Conservation (phyloP, 2,888 invertebrate genomes). For the Microdon myrmicae region DNA sequence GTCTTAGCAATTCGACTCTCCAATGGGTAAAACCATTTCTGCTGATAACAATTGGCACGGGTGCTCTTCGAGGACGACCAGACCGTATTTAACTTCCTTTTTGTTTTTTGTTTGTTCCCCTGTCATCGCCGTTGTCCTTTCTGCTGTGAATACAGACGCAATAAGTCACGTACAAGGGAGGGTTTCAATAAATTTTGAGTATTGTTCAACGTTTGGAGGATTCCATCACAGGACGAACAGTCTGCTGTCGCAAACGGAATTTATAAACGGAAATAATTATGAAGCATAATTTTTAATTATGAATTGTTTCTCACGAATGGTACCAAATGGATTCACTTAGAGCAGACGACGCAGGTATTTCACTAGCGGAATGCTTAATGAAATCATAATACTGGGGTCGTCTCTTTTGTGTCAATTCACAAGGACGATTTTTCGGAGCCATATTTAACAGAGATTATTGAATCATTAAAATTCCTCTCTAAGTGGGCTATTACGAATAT, state of each 20-base stretch:
- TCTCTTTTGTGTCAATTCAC: no score
- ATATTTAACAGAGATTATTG: constrained; percentile 32
- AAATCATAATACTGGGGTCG: constrained; percentile 47
- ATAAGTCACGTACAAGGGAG: constrained; percentile 32
- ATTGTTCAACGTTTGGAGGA: constrained; percentile 33
- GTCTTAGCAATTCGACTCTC: constrained; percentile 26
- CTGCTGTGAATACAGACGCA: constrained; percentile 27
- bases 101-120: no score
- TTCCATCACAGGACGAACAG: constrained; percentile 28
- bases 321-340: constrained; percentile 25
- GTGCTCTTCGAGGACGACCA: constrained; percentile 1
- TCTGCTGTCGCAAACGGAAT: background rate
- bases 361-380: constrained; percentile 33
- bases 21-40: constrained; percentile 42
- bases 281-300: constrained; percentile 48
- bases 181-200: constrained; percentile 38
- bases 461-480: constrained; percentile 28
- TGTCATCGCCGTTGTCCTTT: constrained; percentile 10
- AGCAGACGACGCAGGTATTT: constrained; percentile 4
- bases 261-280: constrained; percentile 37
- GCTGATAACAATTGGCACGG: constrained; percentile 46
- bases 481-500: constrained; percentile 30
- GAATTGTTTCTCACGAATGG: constrained; percentile 29
- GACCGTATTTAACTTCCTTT: constrained; percentile 20
- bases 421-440: no score